These are phyloP conservation scores for Stictocephala bisonia DNA, from an alignment of 2,888 invertebrate genomes.

Conservation along the genomic window DNA sequence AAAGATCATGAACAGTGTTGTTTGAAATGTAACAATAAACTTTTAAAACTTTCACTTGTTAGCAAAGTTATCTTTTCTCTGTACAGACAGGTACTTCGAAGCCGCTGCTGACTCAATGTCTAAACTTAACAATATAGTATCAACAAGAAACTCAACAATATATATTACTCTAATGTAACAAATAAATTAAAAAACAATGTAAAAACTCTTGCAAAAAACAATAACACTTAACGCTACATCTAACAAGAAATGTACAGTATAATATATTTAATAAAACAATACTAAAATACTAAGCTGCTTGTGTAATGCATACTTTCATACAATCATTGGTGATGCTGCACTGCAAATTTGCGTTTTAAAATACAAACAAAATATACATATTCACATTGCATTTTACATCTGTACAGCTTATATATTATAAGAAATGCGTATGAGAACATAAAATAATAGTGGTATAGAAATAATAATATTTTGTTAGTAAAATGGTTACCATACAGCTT, in stretches of 20 bases:
- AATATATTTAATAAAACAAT: not conserved
- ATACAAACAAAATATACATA: constrained; percentile 31
- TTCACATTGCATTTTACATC: constrained; percentile 32
- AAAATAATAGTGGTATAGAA: no score
- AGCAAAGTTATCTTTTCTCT: no score
- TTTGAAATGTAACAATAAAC: no score
- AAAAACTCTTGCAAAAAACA: constrained; percentile 3
- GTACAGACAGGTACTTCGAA: constrained; percentile 38
- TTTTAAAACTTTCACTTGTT: no score
- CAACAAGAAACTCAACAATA: constrained; percentile 39
- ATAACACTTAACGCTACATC: constrained; percentile 18
- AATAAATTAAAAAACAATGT: constrained; percentile 28
- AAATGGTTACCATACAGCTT: no score
- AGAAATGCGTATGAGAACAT: no score
- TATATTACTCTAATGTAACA: constrained; percentile 31
- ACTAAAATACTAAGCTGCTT: constrained; percentile 17
- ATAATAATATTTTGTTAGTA: no score
- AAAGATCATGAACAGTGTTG: no score
- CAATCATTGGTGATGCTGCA: constrained; percentile 40
- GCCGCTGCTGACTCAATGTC: not conserved
- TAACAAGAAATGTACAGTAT: constrained; percentile 21
- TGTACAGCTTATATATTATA: constrained; percentile 20
- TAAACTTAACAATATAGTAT: constrained; percentile 40
- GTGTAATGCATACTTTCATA: constrained; percentile 36
- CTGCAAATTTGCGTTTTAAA: constrained; percentile 33